phyloP scores from a whole-genome alignment of 2,888 invertebrate genomes.

The Bugulina stolonifera region DNA sequence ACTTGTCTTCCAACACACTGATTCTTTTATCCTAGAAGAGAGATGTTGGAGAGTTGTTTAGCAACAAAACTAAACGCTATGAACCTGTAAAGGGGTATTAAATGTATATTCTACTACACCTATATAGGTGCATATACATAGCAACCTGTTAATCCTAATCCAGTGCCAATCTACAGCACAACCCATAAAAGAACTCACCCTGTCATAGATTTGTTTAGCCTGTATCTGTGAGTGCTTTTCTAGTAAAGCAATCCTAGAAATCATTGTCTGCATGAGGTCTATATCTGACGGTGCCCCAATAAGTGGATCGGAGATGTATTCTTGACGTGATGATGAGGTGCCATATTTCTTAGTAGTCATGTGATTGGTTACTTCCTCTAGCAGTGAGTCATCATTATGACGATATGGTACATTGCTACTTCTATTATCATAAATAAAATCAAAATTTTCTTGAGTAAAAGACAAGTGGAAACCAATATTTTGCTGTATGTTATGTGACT shows the following conservation, averaged over 20 bases:
- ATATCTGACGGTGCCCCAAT: conserved; percentile 38
- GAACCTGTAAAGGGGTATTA: no score
- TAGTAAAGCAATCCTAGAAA: conserved; percentile 40
- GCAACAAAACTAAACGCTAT: no score
- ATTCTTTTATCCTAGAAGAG: conserved; percentile 41
- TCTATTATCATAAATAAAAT: neutral
- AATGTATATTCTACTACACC: no score
- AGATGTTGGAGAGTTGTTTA: no score
- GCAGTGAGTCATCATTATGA: neutral
- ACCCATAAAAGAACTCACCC: conserved; percentile 32
- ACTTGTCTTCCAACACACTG: conserved; percentile 43
- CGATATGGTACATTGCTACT: conserved; percentile 18
- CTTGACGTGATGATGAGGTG: neutral
- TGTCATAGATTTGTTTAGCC: conserved; percentile 38
- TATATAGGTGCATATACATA: no score
- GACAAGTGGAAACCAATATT: no score
- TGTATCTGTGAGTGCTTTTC: conserved; percentile 41
- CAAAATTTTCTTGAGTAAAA: no score
- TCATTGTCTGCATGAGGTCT: conserved; percentile 49
- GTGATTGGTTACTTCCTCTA: conserved; percentile 7
- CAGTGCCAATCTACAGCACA: neutral
- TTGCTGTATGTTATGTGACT: no score
- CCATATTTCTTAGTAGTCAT: conserved; percentile 19
- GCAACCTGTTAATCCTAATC: neutral
- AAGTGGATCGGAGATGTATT: conserved; percentile 25